These are phyloP conservation scores for Mylabris phalerata DNA, from an alignment of 1,140 invertebrate genomes.

Conservation along the genomic window DNA sequence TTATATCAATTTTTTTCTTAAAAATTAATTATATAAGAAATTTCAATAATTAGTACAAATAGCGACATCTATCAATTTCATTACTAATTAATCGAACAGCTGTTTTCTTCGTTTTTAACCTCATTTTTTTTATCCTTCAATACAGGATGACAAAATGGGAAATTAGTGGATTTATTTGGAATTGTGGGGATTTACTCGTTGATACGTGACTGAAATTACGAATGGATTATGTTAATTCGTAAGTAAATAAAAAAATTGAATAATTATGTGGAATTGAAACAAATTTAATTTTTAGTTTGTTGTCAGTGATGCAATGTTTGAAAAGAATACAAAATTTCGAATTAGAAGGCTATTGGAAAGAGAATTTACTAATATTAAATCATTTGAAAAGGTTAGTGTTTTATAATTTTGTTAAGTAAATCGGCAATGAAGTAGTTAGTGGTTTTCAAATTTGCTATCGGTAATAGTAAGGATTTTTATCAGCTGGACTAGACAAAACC, in stretches of 20 bases:
- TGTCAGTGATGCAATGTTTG: slow-evolving; percentile 27
- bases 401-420: not conserved
- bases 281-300: slow-evolving; percentile 12
- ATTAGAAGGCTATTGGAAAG: slow-evolving; percentile 14
- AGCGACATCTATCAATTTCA: slow-evolving; percentile 1
- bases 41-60: not conserved
- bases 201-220: not conserved
- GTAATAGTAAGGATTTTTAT: too few relatives aligned
- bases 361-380: slow-evolving; percentile 6
- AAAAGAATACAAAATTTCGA: slow-evolving; percentile 22
- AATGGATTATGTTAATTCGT: slow-evolving; percentile 3
- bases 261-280: not conserved
- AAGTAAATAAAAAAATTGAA: slow-evolving; percentile 2
- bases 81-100: not conserved
- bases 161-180: not conserved
- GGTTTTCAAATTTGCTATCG: too few relatives aligned
- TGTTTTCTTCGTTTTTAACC: slow-evolving; percentile 1
- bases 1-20: too few relatives aligned
- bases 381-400: slow-evolving; percentile 7
- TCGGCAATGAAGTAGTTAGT: too few relatives aligned
- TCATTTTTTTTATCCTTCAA: not conserved
- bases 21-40: too few relatives aligned
- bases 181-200: not conserved
- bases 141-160: not conserved
- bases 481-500: too few relatives aligned